Percentiles rank a stretch among this genome's conserved stretches.
These are phyloP conservation scores for Scelioninae gen. 1 DNA, from an alignment of 2,888 invertebrate genomes.

Conservation along the genomic window DNA sequence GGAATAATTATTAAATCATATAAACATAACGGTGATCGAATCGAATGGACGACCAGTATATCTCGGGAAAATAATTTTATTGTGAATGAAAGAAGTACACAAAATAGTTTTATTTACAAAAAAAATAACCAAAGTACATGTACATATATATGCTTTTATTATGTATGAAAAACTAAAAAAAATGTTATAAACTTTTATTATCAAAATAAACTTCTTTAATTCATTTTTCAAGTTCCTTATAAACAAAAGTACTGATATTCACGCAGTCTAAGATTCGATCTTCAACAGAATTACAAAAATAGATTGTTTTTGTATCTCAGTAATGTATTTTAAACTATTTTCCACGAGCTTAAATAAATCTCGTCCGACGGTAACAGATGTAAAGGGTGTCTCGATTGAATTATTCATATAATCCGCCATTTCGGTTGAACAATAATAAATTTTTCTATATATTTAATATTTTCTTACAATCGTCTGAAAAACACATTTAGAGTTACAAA, in stretches of 20 bases:
- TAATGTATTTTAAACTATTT: slow-evolving; percentile 63
- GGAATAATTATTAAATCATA: slow-evolving; percentile 44
- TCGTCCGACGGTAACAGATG: slow-evolving; percentile 31
- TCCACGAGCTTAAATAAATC: slow-evolving; percentile 57
- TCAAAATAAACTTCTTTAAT: slow-evolving; percentile 42
- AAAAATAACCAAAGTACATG: no score
- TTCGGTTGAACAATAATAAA: no score
- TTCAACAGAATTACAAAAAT: slow-evolving; percentile 64
- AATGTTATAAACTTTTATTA: slow-evolving; percentile 23
- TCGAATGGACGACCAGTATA: neutral
- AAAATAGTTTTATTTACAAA: no score
- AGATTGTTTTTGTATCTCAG: slow-evolving; percentile 56
- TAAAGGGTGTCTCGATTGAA: slow-evolving; percentile 26
- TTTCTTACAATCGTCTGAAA: neutral
- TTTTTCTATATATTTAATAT: no score
- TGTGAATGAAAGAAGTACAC: no score
- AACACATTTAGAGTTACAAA: neutral
- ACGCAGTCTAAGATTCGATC: slow-evolving; percentile 53
- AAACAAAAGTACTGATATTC: slow-evolving; percentile 60
- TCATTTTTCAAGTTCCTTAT: slow-evolving; percentile 33
- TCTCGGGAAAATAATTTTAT: slow-evolving; percentile 43
- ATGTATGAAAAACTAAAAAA: neutral
- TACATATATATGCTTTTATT: no score
- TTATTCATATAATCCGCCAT: no score
- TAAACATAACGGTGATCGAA: slow-evolving; percentile 25